A percentile compares a stretch with the other conserved stretches of the same genome.
phyloP scores from a whole-genome alignment of 1,140 invertebrate genomes.

The Brachionus plicatilis region DNA sequence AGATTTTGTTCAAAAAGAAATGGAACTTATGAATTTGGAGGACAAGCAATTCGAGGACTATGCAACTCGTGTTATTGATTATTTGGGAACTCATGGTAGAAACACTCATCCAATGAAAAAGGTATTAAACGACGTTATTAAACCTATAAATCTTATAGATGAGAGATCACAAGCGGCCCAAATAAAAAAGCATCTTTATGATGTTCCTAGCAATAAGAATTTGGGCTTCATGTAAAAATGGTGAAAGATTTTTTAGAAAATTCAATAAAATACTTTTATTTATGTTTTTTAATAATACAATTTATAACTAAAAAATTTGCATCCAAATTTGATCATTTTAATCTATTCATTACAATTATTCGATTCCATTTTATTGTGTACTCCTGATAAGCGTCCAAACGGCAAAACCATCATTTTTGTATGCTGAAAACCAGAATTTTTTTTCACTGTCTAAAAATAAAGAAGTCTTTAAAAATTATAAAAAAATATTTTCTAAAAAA shows the following conservation, averaged over 20 bases:
- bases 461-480: background rate
- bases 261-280: background rate
- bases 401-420: constrained; percentile 19
- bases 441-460: background rate
- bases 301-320: background rate
- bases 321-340: background rate
- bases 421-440: background rate
- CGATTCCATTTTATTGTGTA: background rate
- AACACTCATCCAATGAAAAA: constrained; percentile 52
- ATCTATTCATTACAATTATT: background rate
- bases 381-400: background rate
- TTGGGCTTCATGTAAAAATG: constrained; percentile 37
- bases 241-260: background rate
- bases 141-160: background rate
- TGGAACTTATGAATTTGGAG: constrained; percentile 13
- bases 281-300: background rate
- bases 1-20: constrained; percentile 22
- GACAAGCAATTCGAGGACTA: constrained; percentile 44
- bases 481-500: background rate
- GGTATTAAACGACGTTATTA: constrained; percentile 43
- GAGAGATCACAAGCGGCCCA: constrained; percentile 24
- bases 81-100: constrained; percentile 51
- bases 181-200: constrained; percentile 21
- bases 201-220: constrained; percentile 39
- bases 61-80: constrained; percentile 52